These are phyloP conservation scores for Graptemys geographica DNA, from an alignment of 2,797 vertebrate genomes.

Conservation along the genomic window DNA sequence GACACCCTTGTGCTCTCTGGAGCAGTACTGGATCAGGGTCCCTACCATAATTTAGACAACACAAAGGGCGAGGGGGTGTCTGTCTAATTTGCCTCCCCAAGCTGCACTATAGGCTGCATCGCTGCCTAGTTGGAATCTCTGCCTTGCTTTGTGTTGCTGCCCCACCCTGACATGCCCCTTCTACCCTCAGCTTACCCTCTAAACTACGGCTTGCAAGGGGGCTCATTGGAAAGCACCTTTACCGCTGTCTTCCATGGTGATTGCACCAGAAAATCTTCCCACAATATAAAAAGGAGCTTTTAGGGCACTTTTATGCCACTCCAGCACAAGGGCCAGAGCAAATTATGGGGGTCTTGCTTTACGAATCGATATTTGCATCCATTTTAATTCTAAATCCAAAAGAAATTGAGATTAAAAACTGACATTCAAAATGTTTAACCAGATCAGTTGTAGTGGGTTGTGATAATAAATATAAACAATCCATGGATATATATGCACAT, in stretches of 20 bases:
- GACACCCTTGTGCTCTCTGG: background rate
- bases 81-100: background rate
- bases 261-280: background rate
- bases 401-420: background rate
- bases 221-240: background rate
- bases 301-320: background rate
- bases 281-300: background rate
- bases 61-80: background rate
- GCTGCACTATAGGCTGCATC: background rate
- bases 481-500: background rate
- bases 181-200: background rate
- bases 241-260: background rate
- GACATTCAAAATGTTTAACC: background rate
- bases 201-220: background rate
- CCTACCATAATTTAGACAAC: background rate
- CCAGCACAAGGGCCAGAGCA: background rate
- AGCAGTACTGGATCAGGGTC: too few species aligned
- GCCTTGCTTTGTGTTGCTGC: background rate
- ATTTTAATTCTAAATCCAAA: background rate
- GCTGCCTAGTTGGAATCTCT: background rate
- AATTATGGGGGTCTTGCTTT: background rate
- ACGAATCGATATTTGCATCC: background rate
- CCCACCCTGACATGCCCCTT: background rate
- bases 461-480: background rate
- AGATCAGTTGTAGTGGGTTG: background rate